Conservation (phyloP, 2,888 invertebrate genomes). For the Muscina levida region DNA sequence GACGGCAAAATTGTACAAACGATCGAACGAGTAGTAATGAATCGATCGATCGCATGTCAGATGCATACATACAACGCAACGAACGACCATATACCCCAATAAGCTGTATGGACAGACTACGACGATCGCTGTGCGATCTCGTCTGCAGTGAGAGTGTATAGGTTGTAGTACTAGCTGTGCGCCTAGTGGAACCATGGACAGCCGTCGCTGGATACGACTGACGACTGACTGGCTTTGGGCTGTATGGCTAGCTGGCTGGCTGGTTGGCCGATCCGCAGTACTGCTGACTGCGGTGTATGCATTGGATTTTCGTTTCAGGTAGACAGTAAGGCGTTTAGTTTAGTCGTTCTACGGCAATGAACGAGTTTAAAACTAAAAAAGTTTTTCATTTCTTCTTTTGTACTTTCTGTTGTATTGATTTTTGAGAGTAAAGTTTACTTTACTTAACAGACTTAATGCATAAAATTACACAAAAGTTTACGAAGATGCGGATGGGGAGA, state of each 20-base stretch:
- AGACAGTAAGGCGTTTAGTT: constrained; percentile 79
- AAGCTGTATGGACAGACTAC: background rate
- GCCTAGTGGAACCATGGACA: background rate
- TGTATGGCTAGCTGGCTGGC: too few species aligned
- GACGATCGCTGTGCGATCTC: constrained; percentile 1
- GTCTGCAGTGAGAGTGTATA: background rate
- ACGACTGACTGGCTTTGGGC: background rate
- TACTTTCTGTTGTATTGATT: background rate
- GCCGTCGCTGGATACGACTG: background rate
- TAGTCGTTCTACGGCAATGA: constrained; percentile 80
- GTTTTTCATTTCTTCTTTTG: constrained; percentile 24
- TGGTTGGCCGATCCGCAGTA: constrained; percentile 12
- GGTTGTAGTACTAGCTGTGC: constrained; percentile 19
- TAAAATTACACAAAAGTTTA: constrained; percentile 36
- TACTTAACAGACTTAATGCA: constrained; percentile 46
- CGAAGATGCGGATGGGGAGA: constrained; percentile 24
- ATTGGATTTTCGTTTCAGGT: constrained; percentile 73
- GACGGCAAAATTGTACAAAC: background rate
- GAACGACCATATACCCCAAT: too few species aligned
- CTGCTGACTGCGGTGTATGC: constrained; percentile 37
- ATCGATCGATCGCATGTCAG: background rate
- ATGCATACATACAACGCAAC: too few species aligned
- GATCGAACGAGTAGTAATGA: background rate
- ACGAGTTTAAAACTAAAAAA: constrained; percentile 80
- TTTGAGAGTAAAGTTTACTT: constrained; percentile 69